phyloP scores from a whole-genome alignment of 2,797 vertebrate genomes.

The Galagoides demidoff region DNA sequence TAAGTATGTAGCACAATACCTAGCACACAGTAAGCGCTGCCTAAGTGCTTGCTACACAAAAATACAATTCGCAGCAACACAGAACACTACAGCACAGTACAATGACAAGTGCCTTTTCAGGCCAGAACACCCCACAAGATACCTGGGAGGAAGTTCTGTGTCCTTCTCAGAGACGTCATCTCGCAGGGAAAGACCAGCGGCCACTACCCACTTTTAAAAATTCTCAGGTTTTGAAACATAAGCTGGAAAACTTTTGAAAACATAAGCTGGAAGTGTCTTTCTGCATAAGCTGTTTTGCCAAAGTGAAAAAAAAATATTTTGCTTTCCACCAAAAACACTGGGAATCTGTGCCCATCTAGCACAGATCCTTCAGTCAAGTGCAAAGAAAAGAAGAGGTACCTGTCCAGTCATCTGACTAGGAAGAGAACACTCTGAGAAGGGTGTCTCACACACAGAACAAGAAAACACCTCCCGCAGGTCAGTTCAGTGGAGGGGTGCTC shows the following conservation, averaged over 20 bases:
- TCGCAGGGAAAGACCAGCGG: conserved; percentile 3
- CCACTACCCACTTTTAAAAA: not conserved
- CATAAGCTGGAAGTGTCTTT: conserved; percentile 40
- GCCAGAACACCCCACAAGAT: not conserved
- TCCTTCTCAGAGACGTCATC: not conserved
- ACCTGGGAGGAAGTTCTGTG: not conserved
- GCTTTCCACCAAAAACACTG: conserved; percentile 58
- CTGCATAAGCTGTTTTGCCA: conserved; percentile 64
- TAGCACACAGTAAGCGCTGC: not conserved
- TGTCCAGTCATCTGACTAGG: not conserved
- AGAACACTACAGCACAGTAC: not conserved
- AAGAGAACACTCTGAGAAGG: not conserved
- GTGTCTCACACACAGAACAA: not conserved
- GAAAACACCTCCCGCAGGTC: not conserved
- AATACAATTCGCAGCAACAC: not conserved
- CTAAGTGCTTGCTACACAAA: not conserved
- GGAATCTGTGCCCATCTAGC: conserved; percentile 16
- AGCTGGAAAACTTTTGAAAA: conserved; percentile 7
- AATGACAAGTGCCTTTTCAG: not conserved
- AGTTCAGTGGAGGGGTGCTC: not conserved
- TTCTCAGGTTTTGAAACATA: not conserved
- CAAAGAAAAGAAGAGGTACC: not conserved
- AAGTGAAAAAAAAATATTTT: conserved; percentile 65
- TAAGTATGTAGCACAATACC: not conserved
- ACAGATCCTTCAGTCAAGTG: not conserved